Percentiles rank a stretch among this genome's conserved stretches.
Evolutionary conservation across 2,113 vertebrate species (phyloP).

Genomic region (Fulmarus glacialis): DNA sequence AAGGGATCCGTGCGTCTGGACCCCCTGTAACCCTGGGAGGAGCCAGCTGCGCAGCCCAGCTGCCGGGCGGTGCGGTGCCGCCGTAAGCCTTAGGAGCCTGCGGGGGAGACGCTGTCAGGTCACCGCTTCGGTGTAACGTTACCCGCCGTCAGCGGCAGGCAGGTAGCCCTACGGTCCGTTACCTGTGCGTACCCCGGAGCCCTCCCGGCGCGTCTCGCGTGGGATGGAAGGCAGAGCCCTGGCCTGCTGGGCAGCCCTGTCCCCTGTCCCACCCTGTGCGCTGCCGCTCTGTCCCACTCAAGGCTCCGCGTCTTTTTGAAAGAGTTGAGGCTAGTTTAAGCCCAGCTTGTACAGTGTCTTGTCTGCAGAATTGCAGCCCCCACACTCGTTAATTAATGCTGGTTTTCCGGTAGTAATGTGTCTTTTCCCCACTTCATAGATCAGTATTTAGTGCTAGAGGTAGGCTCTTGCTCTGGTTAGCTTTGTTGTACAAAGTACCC

Average conservation of each 20-base stretch:
- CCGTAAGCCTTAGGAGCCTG: background rate
- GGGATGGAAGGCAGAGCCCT: background rate
- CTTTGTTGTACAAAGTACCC: background rate
- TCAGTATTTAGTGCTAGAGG: accelerated
- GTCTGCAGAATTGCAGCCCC: background rate
- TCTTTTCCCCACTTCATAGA: background rate
- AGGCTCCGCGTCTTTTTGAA: background rate
- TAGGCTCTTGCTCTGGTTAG: background rate
- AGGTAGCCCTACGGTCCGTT: accelerated
- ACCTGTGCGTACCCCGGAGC: background rate
- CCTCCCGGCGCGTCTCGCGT: accelerated
- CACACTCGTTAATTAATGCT: background rate
- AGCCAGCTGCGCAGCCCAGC: accelerated
- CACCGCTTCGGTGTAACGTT: accelerated
- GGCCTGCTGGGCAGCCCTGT: background rate
- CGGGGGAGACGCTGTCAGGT: accelerated
- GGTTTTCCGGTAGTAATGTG: background rate
- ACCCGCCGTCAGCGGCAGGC: accelerated
- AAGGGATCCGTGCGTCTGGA: accelerated
- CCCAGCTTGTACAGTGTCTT: background rate
- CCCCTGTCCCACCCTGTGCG: background rate
- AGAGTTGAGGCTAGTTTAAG: background rate
- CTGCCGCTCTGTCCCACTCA: background rate
- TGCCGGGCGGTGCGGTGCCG: background rate
- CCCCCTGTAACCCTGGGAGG: accelerated